Evolutionary conservation across 2,113 vertebrate genomes (phyloP).

Genomic region (Machaerirhynchus nigripectus): DNA sequence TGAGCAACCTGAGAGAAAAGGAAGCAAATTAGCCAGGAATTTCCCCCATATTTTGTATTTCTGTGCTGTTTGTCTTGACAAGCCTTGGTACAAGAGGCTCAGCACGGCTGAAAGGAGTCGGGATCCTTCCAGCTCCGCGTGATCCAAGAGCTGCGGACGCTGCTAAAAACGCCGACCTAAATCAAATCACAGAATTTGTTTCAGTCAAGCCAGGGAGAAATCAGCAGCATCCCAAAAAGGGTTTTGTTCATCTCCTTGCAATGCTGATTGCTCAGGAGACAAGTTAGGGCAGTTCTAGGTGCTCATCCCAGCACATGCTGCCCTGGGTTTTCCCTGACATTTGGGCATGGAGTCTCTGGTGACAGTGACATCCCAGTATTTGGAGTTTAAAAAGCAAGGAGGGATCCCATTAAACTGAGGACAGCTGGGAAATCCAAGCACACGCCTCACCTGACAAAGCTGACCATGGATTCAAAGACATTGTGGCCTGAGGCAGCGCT

Average conservation of each 20-base stretch:
- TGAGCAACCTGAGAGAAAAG: constrained; percentile 76
- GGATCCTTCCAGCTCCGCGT: not conserved
- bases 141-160: fast-evolving
- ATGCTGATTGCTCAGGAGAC: not conserved
- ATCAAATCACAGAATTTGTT: not conserved
- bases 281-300: not conserved
- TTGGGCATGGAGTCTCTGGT: not conserved
- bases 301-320: not conserved
- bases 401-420: not conserved
- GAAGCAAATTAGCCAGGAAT: not conserved
- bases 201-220: not conserved
- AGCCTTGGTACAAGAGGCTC: not conserved
- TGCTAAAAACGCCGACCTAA: not conserved
- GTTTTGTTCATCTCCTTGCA: not conserved
- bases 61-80: not conserved
- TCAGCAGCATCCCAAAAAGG: not conserved
- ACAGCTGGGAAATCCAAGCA: not conserved
- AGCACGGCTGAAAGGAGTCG: not conserved
- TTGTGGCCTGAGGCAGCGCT: constrained; percentile 89
- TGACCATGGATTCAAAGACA: constrained; percentile 77
- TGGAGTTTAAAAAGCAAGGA: not conserved
- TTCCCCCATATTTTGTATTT: not conserved
- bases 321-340: not conserved
- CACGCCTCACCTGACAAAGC: constrained; percentile 80
- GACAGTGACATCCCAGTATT: not conserved